phyloP scores from a whole-genome alignment of 2,113 vertebrate genomes.

The Salvator merianae region DNA sequence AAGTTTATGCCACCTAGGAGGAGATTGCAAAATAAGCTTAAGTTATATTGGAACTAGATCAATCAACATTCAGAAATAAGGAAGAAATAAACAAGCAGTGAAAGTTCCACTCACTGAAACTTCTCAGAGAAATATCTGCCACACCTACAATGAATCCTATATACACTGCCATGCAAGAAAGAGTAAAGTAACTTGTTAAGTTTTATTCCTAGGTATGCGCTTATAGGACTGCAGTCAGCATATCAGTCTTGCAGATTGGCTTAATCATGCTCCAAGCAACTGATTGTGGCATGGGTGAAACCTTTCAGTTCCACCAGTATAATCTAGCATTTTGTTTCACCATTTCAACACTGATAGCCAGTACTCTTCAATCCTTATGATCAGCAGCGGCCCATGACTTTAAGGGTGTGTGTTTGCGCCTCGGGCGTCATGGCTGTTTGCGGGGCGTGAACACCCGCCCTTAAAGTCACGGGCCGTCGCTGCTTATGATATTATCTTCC shows the following conservation, averaged over 20 bases:
- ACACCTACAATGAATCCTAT: neutral
- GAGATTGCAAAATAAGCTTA: constrained; percentile 9
- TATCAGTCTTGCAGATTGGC: neutral
- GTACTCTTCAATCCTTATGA: neutral
- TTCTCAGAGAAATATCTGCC: neutral
- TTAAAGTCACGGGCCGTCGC: no score
- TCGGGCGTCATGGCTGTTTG: no score
- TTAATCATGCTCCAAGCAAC: neutral
- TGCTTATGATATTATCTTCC: no score
- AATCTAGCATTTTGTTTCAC: neutral
- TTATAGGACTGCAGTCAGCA: neutral
- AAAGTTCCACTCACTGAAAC: neutral
- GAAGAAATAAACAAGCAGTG: constrained; percentile 1
- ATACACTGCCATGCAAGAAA: neutral
- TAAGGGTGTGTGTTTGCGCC: no score
- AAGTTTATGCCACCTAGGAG: neutral
- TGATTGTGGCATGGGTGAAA: neutral
- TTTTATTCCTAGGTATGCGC: neutral
- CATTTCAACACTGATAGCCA: no score
- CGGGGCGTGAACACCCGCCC: no score
- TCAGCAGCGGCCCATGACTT: no score
- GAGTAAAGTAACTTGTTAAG: neutral
- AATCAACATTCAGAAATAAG: constrained; percentile 20
- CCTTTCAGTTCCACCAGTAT: neutral
- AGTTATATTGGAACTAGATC: constrained; percentile 6